These are phyloP conservation scores for Pteria penguin DNA, from an alignment of 2,888 invertebrate genomes.

Conservation along the genomic window DNA sequence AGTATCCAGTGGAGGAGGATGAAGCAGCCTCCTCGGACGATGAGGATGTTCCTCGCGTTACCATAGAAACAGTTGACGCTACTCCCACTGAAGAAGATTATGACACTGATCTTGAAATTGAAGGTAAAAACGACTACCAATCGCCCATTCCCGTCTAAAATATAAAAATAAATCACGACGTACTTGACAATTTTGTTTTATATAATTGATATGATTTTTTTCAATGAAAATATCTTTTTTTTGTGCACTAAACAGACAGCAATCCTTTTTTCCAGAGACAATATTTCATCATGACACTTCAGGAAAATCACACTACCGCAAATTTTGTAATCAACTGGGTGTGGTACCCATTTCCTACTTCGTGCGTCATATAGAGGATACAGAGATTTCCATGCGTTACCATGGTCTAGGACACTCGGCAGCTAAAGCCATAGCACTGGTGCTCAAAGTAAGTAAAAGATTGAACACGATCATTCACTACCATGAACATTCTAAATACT, in stretches of 20 bases:
- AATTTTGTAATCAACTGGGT: slow-evolving; percentile 73
- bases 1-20: slow-evolving; percentile 51
- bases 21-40: slow-evolving; percentile 42
- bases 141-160: no score
- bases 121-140: no score
- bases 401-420: slow-evolving; percentile 71
- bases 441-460: slow-evolving; percentile 56
- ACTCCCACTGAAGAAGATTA: slow-evolving; percentile 46
- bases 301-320: slow-evolving; percentile 66
- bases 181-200: no score
- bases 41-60: slow-evolving; percentile 32
- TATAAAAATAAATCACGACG: no score
- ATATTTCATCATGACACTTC: slow-evolving; percentile 61
- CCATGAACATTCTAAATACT: no score
- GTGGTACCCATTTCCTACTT: slow-evolving; percentile 76
- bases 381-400: slow-evolving; percentile 73
- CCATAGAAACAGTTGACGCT: slow-evolving; percentile 24
- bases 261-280: slow-evolving; percentile 22
- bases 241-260: no score
- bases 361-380: slow-evolving; percentile 74
- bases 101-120: slow-evolving; percentile 64
- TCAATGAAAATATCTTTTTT: no score
- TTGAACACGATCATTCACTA: no score
- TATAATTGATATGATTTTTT: no score
- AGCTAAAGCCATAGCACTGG: slow-evolving; percentile 73